These are phyloP conservation scores for Caenorhabditis japonica DNA, from an alignment of 2,888 invertebrate species.

Conservation along the genomic window DNA sequence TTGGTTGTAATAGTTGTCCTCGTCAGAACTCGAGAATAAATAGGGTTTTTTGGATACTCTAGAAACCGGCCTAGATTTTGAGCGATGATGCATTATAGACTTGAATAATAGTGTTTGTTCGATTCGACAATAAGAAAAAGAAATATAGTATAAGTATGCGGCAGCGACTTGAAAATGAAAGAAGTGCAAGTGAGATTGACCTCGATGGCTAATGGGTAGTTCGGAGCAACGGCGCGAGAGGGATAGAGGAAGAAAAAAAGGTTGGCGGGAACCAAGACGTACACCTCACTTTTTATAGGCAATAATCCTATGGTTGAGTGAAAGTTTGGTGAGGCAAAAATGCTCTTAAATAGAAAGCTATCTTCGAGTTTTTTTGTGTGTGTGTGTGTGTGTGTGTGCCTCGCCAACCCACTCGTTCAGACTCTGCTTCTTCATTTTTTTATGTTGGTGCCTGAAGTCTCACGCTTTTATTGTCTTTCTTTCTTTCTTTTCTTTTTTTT, in stretches of 20 bases:
- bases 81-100: slow-evolving; percentile 36
- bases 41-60: slow-evolving; percentile 45
- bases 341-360: slow-evolving; percentile 59
- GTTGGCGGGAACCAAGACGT: slow-evolving; percentile 42
- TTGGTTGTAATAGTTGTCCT: slow-evolving; percentile 41
- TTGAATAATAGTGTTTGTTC: not conserved
- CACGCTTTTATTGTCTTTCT: slow-evolving; percentile 46
- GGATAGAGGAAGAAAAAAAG: too few relatives aligned
- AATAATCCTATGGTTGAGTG: slow-evolving; percentile 58
- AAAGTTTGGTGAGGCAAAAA: slow-evolving; percentile 51
- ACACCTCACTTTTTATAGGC: slow-evolving; percentile 53
- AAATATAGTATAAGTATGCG: not conserved
- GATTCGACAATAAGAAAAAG: not conserved
- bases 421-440: too few relatives aligned
- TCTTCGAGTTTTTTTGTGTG: slow-evolving; percentile 54
- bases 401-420: slow-evolving; percentile 45
- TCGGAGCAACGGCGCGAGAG: slow-evolving; percentile 41
- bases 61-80: slow-evolving; percentile 48
- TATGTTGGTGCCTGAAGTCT: slow-evolving; percentile 44
- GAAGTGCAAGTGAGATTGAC: slow-evolving; percentile 49
- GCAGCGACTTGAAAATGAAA: slow-evolving; percentile 26
- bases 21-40: slow-evolving; percentile 52
- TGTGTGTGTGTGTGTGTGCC: too few relatives aligned
- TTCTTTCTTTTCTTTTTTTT: too few relatives aligned
- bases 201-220: slow-evolving; percentile 39